A percentile compares a stretch with the other conserved stretches of the same genome.
Conservation (phyloP, 2,888 invertebrate species). For the Sphaerophoria rueppellii region DNA sequence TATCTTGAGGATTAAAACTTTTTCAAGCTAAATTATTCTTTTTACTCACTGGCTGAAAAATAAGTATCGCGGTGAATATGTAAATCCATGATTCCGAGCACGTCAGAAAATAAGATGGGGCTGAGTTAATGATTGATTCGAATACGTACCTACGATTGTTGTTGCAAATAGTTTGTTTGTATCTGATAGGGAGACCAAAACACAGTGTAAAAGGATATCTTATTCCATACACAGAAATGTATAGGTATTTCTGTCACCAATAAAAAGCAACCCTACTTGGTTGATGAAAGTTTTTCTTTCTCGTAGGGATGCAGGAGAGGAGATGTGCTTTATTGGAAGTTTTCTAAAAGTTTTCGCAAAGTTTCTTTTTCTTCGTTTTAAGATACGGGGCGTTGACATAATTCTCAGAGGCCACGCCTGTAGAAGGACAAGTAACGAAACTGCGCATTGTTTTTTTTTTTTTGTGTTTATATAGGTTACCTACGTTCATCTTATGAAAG, state of each 20-base stretch:
- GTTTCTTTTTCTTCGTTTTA: constrained; percentile 61
- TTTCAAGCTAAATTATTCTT: constrained; percentile 10
- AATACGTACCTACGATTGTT: background rate
- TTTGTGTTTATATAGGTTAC: constrained; percentile 3
- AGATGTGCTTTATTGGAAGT: constrained; percentile 63
- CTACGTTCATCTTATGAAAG: background rate
- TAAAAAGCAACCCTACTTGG: background rate
- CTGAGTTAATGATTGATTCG: constrained; percentile 64
- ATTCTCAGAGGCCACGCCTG: constrained; percentile 62
- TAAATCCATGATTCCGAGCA: constrained; percentile 43
- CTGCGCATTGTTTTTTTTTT: constrained; percentile 47
- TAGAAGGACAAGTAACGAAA: constrained; percentile 43
- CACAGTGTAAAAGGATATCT: background rate
- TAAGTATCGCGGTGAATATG: constrained; percentile 50
- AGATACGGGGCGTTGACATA: constrained; percentile 66
- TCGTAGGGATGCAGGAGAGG: constrained; percentile 8
- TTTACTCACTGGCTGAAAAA: background rate
- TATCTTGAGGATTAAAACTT: constrained; percentile 70
- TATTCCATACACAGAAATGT: background rate
- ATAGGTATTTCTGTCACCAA: background rate
- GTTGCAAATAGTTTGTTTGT: constrained; percentile 40
- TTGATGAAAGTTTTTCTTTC: constrained; percentile 10
- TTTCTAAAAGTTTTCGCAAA: constrained; percentile 67
- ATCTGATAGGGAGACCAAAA: constrained; percentile 50
- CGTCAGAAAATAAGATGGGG: constrained; percentile 11